Conservation (phyloP, 2,113 vertebrate genomes). For the Rynchops niger region DNA sequence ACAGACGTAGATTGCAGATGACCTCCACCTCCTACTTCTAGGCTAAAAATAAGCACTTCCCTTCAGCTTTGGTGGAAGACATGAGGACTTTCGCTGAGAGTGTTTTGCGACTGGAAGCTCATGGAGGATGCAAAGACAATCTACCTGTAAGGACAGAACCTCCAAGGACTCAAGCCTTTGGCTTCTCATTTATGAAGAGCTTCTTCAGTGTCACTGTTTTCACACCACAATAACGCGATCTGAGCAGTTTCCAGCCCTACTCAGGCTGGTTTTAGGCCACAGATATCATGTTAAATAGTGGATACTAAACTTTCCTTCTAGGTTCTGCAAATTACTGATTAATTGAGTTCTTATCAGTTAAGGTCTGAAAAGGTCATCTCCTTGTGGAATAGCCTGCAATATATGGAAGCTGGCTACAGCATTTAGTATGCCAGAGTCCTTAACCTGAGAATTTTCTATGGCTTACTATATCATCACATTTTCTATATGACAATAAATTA, state of each 20-base stretch:
- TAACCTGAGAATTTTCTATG: neutral
- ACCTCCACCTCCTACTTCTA: neutral
- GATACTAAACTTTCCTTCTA: neutral
- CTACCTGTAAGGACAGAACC: neutral
- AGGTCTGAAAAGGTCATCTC: neutral
- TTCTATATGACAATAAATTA: neutral
- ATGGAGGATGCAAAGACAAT: neutral
- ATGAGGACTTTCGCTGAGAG: neutral
- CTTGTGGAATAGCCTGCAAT: neutral
- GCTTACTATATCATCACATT: neutral
- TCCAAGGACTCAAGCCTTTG: neutral
- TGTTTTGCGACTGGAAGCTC: neutral
- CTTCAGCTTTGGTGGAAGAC: neutral
- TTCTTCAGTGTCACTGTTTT: neutral
- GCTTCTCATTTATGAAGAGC: neutral
- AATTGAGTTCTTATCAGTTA: neutral
- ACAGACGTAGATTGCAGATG: neutral
- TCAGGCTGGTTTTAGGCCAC: neutral
- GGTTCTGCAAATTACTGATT: neutral
- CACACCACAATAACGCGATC: neutral
- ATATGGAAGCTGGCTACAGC: neutral
- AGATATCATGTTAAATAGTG: neutral
- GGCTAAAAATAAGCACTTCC: neutral
- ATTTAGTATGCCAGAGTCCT: neutral
- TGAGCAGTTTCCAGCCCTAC: neutral